These are phyloP conservation scores for Gadopsis bispinosus DNA, from an alignment of 2,797 vertebrate genomes.

Conservation along the genomic window DNA sequence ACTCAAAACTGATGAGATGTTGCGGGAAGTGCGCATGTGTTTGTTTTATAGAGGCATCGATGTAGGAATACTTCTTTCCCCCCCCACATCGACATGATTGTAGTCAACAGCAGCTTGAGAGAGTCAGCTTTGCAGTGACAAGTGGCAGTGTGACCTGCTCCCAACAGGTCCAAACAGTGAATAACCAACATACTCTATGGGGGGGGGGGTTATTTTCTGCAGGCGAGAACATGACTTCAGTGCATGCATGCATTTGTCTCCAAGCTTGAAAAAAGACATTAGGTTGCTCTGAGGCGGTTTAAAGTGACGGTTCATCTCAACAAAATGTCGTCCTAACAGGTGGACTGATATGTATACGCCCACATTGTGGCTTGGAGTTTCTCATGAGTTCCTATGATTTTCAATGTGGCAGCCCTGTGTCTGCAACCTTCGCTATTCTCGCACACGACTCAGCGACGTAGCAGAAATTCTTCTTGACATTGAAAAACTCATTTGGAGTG, in stretches of 20 bases:
- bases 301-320: slow-evolving; percentile 64
- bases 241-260: slow-evolving; percentile 64
- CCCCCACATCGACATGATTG: not conserved
- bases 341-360: slow-evolving; percentile 48
- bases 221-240: slow-evolving; percentile 7
- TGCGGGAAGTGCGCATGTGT: slow-evolving; percentile 25
- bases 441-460: slow-evolving; percentile 3
- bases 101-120: slow-evolving; percentile 31
- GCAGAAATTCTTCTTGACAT: slow-evolving; percentile 34
- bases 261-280: slow-evolving; percentile 53
- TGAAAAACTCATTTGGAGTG: slow-evolving; percentile 7
- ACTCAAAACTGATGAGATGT: slow-evolving; percentile 33
- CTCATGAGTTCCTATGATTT: slow-evolving; percentile 56
- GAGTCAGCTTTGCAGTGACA: slow-evolving; percentile 63
- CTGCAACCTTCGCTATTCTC: slow-evolving; percentile 32
- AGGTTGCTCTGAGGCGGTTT: slow-evolving; percentile 65
- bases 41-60: slow-evolving; percentile 36
- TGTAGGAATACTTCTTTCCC: slow-evolving; percentile 8
- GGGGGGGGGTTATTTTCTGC: slow-evolving; percentile 15
- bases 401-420: slow-evolving; percentile 26
- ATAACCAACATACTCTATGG: slow-evolving; percentile 29
- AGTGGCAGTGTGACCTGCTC: slow-evolving; percentile 44
- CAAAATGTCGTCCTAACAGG: slow-evolving; percentile 56
- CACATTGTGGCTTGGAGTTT: slow-evolving; percentile 42
- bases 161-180: slow-evolving; percentile 64